Percentiles rank a stretch among this genome's conserved stretches.
Evolutionary conservation across 2,797 vertebrate genomes (phyloP).

Genomic region (Sardinella longiceps): DNA sequence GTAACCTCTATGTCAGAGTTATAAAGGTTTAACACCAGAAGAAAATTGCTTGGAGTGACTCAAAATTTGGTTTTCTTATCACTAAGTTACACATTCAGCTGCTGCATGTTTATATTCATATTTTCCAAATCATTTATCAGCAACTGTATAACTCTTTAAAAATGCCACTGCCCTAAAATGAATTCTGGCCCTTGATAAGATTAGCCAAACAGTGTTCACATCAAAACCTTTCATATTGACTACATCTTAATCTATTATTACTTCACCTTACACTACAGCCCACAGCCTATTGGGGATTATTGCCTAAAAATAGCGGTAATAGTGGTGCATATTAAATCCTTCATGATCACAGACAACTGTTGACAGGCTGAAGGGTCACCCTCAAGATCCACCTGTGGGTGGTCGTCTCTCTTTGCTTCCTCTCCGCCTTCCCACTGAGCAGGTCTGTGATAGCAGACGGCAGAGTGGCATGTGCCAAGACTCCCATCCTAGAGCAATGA

Average conservation of each 20-base stretch:
- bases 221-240: too few species aligned
- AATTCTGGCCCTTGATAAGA: too few species aligned
- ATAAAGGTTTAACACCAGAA: not conserved
- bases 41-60: not conserved
- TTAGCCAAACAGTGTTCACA: not conserved
- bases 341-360: not conserved
- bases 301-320: not conserved
- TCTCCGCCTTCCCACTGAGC: constrained; percentile 9
- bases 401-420: not conserved
- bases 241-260: too few species aligned
- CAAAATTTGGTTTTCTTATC: not conserved
- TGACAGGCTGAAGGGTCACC: not conserved
- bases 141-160: not conserved
- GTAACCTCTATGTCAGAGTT: not conserved
- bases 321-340: not conserved
- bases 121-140: not conserved
- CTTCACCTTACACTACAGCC: too few species aligned
- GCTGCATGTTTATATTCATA: not conserved
- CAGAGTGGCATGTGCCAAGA: not conserved
- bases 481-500: not conserved
- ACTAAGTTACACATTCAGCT: not conserved
- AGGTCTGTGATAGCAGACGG: not conserved
- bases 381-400: not conserved
- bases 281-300: too few species aligned
- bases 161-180: not conserved